Evolutionary conservation across 2,888 invertebrate genomes (phyloP).

Genomic region (Dugesia japonica): DNA sequence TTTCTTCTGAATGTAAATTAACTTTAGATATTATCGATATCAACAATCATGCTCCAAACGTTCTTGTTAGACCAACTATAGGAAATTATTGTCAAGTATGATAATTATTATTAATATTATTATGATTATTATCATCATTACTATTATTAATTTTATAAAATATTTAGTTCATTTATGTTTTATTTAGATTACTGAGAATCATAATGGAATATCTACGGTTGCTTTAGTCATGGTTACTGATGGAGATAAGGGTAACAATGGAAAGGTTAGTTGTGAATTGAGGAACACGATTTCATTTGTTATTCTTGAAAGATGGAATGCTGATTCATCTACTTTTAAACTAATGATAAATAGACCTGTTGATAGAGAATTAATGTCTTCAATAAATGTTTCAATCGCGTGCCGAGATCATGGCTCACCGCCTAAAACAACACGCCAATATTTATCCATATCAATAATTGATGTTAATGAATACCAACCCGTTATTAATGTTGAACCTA

Average conservation of each 20-base stretch:
- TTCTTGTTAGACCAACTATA: background rate
- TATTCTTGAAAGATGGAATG: background rate
- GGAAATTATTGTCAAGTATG: background rate
- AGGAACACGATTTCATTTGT: background rate
- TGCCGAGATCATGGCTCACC: background rate
- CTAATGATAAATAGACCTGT: background rate
- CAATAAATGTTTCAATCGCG: background rate
- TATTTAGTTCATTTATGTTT: no score
- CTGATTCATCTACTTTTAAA: background rate
- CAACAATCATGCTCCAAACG: background rate
- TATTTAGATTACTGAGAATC: background rate
- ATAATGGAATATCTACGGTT: background rate
- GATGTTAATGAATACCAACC: background rate
- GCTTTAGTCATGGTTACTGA: background rate
- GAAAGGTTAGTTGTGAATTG: conserved; percentile 4
- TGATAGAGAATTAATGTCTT: background rate
- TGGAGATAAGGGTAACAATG: background rate
- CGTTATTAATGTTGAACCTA: background rate
- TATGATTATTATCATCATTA: no score
- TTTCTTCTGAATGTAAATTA: background rate
- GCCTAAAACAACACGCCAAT: background rate
- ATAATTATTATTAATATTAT: no score
- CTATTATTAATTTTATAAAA: no score
- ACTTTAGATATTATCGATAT: background rate
- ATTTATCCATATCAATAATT: background rate